These are phyloP conservation scores for Lithophane leautieri DNA, from an alignment of 2,888 invertebrate genomes.

Conservation along the genomic window DNA sequence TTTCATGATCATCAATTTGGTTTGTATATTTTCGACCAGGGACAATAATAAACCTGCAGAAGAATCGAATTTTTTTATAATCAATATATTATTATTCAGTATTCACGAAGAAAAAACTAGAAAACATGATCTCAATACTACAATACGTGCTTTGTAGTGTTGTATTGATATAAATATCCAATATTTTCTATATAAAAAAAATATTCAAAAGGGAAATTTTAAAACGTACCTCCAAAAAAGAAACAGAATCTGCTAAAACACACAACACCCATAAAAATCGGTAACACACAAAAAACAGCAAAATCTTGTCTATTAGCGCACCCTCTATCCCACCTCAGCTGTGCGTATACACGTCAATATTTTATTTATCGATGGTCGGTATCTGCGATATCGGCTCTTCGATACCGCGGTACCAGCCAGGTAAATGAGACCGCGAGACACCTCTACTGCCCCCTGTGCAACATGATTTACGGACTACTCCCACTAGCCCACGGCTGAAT, in stretches of 20 bases:
- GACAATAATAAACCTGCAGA: not conserved
- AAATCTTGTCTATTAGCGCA: conserved; percentile 41
- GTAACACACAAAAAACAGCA: not conserved
- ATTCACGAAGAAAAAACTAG: not conserved
- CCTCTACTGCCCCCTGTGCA: conserved; percentile 65
- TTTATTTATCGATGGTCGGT: conserved; percentile 85
- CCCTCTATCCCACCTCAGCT: conserved; percentile 52
- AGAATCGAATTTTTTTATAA: not conserved
- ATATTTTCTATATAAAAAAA: not conserved
- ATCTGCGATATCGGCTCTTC: conserved; percentile 82
- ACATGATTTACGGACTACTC: conserved; percentile 75
- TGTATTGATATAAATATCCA: too few relatives aligned
- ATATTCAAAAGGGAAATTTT: not conserved
- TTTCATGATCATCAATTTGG: not conserved
- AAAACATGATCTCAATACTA: too few relatives aligned
- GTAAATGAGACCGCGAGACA: conserved; percentile 83
- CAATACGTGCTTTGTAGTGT: too few relatives aligned
- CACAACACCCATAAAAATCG: not conserved
- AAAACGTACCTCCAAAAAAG: not conserved
- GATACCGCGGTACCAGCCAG: conserved; percentile 78
- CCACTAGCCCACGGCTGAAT: conserved; percentile 65
- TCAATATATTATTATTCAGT: not conserved
- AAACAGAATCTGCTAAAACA: not conserved
- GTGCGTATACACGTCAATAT: conserved; percentile 83
- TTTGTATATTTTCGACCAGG: not conserved